Percentiles rank a stretch among this genome's conserved stretches.
Conservation (phyloP, 2,113 vertebrate species). For the Hyperopisus bebe region DNA sequence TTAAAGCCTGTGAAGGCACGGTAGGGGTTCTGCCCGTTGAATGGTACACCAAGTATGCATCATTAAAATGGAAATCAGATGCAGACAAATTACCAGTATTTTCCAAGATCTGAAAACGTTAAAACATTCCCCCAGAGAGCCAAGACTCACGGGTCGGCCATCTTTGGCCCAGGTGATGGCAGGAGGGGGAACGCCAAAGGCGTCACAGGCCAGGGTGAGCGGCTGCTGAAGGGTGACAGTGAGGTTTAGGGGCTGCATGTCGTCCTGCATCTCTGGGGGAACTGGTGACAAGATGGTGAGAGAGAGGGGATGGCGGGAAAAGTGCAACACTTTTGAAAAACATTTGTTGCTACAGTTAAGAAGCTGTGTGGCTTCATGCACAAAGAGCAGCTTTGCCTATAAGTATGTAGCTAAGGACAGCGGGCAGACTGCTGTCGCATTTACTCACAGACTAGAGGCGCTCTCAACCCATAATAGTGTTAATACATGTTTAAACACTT, state of each 20-base stretch:
- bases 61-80: constrained; percentile 2
- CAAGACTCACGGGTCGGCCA: constrained; percentile 59
- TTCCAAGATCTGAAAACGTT: not conserved
- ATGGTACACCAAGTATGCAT: not conserved
- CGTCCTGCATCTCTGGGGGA: constrained; percentile 69
- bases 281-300: constrained; percentile 44
- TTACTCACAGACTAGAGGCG: not conserved
- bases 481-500: not conserved
- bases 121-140: not conserved
- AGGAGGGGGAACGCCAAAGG: constrained; percentile 66
- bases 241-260: constrained; percentile 56
- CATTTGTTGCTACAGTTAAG: not conserved
- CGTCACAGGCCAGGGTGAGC: constrained; percentile 70
- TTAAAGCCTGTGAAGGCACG: not conserved
- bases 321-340: not conserved
- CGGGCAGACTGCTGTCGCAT: not conserved
- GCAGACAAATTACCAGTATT: not conserved
- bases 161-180: constrained; percentile 71
- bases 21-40: not conserved
- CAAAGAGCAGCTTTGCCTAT: not conserved
- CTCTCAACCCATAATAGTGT: not conserved
- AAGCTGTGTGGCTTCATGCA: not conserved
- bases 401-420: not conserved
- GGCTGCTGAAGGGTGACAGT: constrained; percentile 68
- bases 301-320: not conserved